A percentile compares a stretch with the other conserved stretches of the same genome.
phyloP scores from a whole-genome alignment of 2,888 invertebrate genomes.

The Cataglyphis albicans region DNA sequence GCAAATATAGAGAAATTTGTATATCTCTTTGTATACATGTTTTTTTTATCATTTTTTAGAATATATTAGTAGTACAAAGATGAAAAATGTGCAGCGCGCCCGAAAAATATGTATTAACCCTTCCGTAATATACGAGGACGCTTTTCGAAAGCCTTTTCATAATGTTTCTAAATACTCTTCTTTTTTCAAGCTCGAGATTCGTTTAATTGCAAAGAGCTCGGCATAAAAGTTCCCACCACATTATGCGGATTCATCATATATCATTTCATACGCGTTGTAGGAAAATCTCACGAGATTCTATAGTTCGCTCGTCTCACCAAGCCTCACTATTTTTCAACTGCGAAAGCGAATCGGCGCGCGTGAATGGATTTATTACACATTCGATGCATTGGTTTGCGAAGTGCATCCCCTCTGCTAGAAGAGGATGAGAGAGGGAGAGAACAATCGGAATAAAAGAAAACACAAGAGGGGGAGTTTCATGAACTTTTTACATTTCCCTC shows the following conservation, averaged over 20 bases:
- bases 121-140: neutral
- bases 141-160: neutral
- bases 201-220: neutral
- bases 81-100: neutral
- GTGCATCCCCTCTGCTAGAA: neutral
- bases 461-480: neutral
- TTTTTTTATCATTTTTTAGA: neutral
- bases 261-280: neutral
- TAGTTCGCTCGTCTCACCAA: conserved; percentile 47
- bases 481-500: neutral
- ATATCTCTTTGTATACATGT: neutral
- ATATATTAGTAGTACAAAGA: neutral
- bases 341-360: conserved; percentile 35
- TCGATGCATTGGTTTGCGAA: conserved; percentile 25
- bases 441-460: conserved; percentile 3
- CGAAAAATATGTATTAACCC: neutral
- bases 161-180: neutral
- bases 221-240: neutral
- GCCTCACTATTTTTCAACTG: conserved; percentile 45
- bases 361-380: conserved; percentile 62
- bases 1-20: neutral
- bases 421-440: too few species aligned
- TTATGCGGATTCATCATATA: neutral
- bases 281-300: conserved; percentile 16
- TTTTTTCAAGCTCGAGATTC: neutral